These are phyloP conservation scores for Caloenas nicobarica DNA, from an alignment of 2,113 vertebrate species.

Conservation along the genomic window DNA sequence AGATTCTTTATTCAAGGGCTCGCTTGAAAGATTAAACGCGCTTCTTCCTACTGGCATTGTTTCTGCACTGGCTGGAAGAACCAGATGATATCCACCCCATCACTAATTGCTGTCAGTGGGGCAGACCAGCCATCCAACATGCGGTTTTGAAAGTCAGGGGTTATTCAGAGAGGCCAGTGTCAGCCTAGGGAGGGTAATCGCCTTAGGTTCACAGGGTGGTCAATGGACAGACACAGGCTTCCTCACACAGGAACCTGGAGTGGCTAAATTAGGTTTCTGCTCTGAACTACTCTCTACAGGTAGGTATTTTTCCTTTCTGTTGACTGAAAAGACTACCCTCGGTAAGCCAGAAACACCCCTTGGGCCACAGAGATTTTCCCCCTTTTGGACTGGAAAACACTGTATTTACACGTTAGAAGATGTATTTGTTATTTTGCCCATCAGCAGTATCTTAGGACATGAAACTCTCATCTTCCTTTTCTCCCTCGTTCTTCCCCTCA, in stretches of 20 bases:
- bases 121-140: neutral
- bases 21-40: neutral
- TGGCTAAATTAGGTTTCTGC: neutral
- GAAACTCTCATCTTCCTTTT: neutral
- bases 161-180: neutral
- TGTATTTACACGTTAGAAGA: neutral
- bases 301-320: neutral
- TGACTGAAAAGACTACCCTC: neutral
- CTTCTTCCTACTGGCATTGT: neutral
- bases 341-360: neutral
- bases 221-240: neutral
- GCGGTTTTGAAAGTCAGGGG: neutral
- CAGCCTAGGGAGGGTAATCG: neutral
- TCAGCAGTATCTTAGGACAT: neutral
- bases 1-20: neutral
- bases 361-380: neutral
- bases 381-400: neutral
- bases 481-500: neutral
- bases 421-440: neutral
- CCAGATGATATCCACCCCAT: neutral
- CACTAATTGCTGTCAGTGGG: neutral
- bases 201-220: neutral
- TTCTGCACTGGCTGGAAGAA: neutral
- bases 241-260: neutral
- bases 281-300: neutral